Evolutionary conservation across 2,888 invertebrate species (phyloP).

Genomic region (Thymelicus acteon): DNA sequence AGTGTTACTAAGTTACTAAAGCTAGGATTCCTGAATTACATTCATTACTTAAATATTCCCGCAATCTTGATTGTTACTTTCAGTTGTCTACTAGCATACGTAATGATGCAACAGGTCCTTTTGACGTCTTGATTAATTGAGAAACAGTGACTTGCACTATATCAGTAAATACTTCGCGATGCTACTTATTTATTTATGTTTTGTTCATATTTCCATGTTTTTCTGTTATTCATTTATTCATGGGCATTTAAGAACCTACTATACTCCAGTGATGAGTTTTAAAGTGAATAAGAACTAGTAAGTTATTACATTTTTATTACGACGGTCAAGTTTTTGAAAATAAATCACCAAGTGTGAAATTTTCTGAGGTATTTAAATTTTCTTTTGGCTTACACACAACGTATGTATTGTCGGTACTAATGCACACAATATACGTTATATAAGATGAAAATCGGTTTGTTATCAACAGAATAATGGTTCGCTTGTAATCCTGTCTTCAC

Average conservation of each 20-base stretch:
- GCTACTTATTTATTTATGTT: not conserved
- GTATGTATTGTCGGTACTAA: no score
- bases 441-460: no score
- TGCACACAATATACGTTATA: no score
- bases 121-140: slow-evolving; percentile 15
- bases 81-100: slow-evolving; percentile 6
- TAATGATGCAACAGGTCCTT: slow-evolving; percentile 20
- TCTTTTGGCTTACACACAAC: no score
- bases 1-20: not conserved
- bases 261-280: no score
- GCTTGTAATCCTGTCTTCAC: no score
- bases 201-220: not conserved
- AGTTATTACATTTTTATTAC: no score
- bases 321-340: no score
- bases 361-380: no score
- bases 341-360: no score
- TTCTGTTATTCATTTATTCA: not conserved
- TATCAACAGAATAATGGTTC: no score
- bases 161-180: slow-evolving; percentile 1
- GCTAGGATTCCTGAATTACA: slow-evolving; percentile 3
- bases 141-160: slow-evolving; percentile 15
- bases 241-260: not conserved
- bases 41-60: slow-evolving; percentile 6
- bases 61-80: slow-evolving; percentile 13
- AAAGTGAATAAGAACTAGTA: no score